These are phyloP conservation scores for Coelogynopora nodosa DNA, from an alignment of 2,888 invertebrate genomes.

Conservation along the genomic window DNA sequence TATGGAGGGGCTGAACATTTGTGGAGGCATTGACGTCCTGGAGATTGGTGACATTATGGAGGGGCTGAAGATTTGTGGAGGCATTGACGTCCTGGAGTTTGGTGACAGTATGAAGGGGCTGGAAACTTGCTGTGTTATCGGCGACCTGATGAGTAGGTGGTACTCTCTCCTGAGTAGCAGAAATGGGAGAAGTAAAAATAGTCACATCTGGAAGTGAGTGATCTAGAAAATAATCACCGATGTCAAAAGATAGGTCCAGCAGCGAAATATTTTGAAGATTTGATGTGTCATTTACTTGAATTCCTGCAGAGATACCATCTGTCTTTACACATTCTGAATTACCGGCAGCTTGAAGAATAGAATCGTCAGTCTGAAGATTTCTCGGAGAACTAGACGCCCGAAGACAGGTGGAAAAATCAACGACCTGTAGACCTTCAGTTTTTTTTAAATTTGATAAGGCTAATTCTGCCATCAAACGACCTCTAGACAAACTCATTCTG, in stretches of 20 bases:
- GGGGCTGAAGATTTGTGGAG: neutral
- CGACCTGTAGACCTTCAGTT: neutral
- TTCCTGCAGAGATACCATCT: neutral
- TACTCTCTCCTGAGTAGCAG: neutral
- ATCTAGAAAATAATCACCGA: neutral
- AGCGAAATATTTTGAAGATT: neutral
- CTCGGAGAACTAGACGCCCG: neutral
- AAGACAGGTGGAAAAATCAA: neutral
- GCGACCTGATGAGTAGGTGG: neutral
- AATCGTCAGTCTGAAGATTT: neutral
- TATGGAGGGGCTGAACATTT: neutral
- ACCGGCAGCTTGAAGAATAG: neutral
- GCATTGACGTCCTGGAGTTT: neutral
- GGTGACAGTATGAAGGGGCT: neutral
- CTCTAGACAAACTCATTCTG: neutral
- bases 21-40: neutral
- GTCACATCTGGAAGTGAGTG: neutral
- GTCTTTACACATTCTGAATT: neutral
- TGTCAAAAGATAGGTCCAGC: neutral
- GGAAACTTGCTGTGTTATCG: neutral
- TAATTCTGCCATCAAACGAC: neutral
- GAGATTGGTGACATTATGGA: neutral
- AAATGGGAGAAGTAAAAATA: neutral
- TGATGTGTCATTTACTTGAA: neutral
- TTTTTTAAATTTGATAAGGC: neutral